Base-by-base conservation (phyloP, 2,113 vertebrate genomes). In the Lontra canadensis region DNA sequence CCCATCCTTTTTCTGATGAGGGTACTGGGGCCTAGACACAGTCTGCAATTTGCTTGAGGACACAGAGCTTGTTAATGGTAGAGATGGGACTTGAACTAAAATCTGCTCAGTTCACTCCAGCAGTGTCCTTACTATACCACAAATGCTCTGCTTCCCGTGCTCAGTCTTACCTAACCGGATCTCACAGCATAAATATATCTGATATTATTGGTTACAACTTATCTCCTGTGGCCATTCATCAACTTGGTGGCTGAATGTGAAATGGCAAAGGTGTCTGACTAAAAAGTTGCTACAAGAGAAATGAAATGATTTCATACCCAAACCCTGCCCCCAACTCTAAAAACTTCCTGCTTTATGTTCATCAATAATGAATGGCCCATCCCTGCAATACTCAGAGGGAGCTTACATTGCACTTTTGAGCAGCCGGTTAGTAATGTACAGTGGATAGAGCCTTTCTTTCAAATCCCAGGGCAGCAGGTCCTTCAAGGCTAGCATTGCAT, bases 351-450 rank as follows among this genome's bases (percentile, higher is more conserved):
- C 98, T 98, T 98, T 98, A 96, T 98, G 98, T 95, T 99, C 98
- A 99, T 99, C 98, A 99, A 99, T 99, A 99, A 99, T 99, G 98
- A 99, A 99, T 98, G 98, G 97, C 92, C 98, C 99, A 99, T 99
- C 99, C 99, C 94, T 98, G 98, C 98, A 99, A 98, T 98, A 97
- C 99, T 99, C 99, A 88, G 95, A 98, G 99, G 99, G 98, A 98
- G 99, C 98, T 99, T 99, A 98, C 98, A 98, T 98, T 99, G 99
- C 99, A 99, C 99, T 99, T 99, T 98, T 98, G 98, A 98, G 98
- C 98, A 98, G 98, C 98, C 98, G 79, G 98, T 98, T 98, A 98
- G 99, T 99, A 99, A 99, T 99, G 98, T 98, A 98, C 96, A 6
- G 97, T 98, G 97, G 98, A 99, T 98, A 98, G 98, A 99, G 98